phyloP scores from a whole-genome alignment of 53 echinoderm and acorn worm species.

The Mesocentrotus franciscanus region DNA sequence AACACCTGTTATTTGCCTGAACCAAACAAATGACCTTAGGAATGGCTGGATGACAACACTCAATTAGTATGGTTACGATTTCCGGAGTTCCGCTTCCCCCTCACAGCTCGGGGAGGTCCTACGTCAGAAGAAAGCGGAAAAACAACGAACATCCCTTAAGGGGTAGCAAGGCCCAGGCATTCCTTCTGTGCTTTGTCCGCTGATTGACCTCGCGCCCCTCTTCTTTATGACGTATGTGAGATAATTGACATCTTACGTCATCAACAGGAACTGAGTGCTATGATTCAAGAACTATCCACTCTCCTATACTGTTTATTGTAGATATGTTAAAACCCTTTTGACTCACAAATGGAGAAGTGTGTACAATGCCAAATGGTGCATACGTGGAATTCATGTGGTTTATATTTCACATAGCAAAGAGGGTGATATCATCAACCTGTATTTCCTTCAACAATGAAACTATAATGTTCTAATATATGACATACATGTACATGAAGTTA shows the following conservation, averaged over 20 bases:
- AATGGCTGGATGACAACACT: background rate
- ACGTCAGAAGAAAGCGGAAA: background rate
- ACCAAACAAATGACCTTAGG: background rate
- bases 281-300: background rate
- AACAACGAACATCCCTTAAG: background rate
- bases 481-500: no score
- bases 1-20: background rate
- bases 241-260: conserved; percentile 18
- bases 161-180: background rate
- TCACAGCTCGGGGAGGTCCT: background rate
- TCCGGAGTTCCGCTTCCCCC: conserved; percentile 18
- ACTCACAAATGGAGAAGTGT: background rate
- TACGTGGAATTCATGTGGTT: background rate
- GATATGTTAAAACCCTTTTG: background rate
- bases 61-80: background rate
- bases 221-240: background rate
- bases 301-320: background rate
- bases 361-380: background rate
- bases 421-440: no score
- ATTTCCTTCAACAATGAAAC: no score
- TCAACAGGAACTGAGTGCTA: background rate
- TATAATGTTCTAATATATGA: no score
- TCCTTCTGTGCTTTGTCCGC: background rate
- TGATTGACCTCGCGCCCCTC: background rate
- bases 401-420: background rate